A percentile compares a stretch with the other conserved stretches of the same genome.
Conservation (phyloP, 2,113 vertebrate genomes). For the Trichechus manatus region DNA sequence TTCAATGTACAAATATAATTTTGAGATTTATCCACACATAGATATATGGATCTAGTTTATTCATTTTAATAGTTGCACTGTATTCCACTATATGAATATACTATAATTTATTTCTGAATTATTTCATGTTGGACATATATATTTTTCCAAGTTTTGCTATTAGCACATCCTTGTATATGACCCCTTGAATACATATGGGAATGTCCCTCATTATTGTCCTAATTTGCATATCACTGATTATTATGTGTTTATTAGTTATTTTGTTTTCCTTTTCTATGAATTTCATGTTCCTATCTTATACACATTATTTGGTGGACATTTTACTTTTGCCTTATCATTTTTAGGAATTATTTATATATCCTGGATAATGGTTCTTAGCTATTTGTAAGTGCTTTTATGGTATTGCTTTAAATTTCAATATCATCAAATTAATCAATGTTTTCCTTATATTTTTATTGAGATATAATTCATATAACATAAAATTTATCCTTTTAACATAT, state of each 20-base stretch:
- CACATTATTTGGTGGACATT: neutral
- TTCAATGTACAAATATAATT: neutral
- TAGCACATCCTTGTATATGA: neutral
- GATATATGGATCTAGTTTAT: neutral
- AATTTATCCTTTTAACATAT: neutral
- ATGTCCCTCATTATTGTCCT: neutral
- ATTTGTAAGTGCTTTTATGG: neutral
- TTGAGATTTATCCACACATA: neutral
- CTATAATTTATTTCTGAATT: neutral
- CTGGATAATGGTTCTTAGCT: neutral
- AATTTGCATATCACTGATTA: slow-evolving; percentile 10
- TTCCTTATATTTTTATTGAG: neutral
- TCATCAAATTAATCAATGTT: neutral
- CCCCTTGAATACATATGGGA: neutral
- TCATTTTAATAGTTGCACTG: neutral
- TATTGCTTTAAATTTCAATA: slow-evolving; percentile 8
- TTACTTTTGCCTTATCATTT: slow-evolving; percentile 27
- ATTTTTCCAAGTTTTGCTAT: neutral
- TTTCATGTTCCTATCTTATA: neutral
- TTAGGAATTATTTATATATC: neutral
- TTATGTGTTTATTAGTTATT: neutral
- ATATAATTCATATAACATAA: neutral
- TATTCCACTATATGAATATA: too few species aligned
- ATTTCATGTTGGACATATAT: neutral
- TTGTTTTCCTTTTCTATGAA: neutral